These are phyloP conservation scores for Cosmorhoe ocellata DNA, from an alignment of 2,888 invertebrate species.

Conservation along the genomic window DNA sequence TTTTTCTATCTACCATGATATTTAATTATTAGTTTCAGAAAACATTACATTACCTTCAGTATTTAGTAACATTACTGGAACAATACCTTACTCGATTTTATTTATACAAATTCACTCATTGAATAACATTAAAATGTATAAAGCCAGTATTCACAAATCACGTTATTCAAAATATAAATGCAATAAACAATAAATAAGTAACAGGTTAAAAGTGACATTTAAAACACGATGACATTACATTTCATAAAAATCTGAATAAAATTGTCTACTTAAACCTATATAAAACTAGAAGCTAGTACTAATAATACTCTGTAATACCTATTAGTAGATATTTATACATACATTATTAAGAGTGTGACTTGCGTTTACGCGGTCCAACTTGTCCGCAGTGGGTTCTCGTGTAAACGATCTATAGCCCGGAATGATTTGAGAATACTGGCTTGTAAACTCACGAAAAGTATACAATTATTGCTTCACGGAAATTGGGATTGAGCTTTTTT, in stretches of 20 bases:
- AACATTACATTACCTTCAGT: neutral
- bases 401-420: neutral
- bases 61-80: neutral
- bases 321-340: slow-evolving; percentile 2
- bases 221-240: too few relatives aligned
- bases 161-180: slow-evolving; percentile 51
- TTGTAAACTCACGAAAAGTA: neutral
- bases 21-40: slow-evolving; percentile 2
- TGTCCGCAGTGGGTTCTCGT: neutral
- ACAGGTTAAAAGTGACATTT: neutral
- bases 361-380: neutral
- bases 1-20: slow-evolving; percentile 20
- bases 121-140: slow-evolving; percentile 1
- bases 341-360: neutral
- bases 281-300: slow-evolving; percentile 48
- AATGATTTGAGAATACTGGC: slow-evolving; percentile 1
- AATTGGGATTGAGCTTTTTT: slow-evolving; percentile 4
- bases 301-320: slow-evolving; percentile 70
- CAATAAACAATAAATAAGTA: slow-evolving; percentile 41
- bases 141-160: slow-evolving; percentile 45
- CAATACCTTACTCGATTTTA: neutral
- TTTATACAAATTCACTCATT: neutral
- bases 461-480: slow-evolving; percentile 7
- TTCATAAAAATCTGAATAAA: slow-evolving; percentile 4
- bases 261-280: slow-evolving; percentile 68